phyloP scores from a whole-genome alignment of 2,113 vertebrate genomes.

The Pipa parva region DNA sequence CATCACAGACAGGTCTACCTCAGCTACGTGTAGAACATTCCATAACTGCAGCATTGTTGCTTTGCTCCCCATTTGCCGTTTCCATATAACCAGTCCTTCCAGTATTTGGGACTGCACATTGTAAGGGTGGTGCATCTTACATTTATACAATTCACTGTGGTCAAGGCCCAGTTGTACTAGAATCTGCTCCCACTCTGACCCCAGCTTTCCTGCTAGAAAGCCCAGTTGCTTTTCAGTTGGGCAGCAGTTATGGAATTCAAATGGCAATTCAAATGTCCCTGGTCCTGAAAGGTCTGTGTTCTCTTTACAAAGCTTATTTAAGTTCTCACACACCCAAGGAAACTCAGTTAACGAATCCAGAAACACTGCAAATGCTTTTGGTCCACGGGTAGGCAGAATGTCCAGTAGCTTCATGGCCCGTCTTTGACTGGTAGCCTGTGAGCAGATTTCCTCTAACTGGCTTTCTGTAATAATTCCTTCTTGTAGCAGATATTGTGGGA shows the following conservation, averaged over 20 bases:
- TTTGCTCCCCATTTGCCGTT: constrained; percentile 64
- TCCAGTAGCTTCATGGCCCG: constrained; percentile 77
- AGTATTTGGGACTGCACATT: constrained; percentile 73
- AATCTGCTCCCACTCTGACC: constrained; percentile 77
- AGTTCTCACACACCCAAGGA: constrained; percentile 74
- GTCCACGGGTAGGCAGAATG: constrained; percentile 79
- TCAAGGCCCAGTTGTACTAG: constrained; percentile 79
- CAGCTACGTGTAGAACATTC: constrained; percentile 59
- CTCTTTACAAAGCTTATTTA: constrained; percentile 64
- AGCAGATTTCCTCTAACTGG: constrained; percentile 78
- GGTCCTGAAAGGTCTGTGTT: constrained; percentile 46
- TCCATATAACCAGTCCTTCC: constrained; percentile 80
- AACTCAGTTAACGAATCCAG: constrained; percentile 79
- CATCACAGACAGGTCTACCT: constrained; percentile 70
- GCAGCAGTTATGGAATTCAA: constrained; percentile 57
- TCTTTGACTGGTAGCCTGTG: constrained; percentile 65
- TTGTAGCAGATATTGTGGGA: constrained; percentile 85
- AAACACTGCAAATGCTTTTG: constrained; percentile 75
- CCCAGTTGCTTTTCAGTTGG: constrained; percentile 81
- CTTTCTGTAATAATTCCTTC: constrained; percentile 75
- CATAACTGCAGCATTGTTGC: constrained; percentile 72
- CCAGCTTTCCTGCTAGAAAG: constrained; percentile 71
- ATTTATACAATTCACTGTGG: constrained; percentile 70
- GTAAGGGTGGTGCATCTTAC: constrained; percentile 73
- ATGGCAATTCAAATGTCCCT: constrained; percentile 47